phyloP scores from a whole-genome alignment of 2,888 invertebrate species.

The Lasioglossum zephyrum region DNA sequence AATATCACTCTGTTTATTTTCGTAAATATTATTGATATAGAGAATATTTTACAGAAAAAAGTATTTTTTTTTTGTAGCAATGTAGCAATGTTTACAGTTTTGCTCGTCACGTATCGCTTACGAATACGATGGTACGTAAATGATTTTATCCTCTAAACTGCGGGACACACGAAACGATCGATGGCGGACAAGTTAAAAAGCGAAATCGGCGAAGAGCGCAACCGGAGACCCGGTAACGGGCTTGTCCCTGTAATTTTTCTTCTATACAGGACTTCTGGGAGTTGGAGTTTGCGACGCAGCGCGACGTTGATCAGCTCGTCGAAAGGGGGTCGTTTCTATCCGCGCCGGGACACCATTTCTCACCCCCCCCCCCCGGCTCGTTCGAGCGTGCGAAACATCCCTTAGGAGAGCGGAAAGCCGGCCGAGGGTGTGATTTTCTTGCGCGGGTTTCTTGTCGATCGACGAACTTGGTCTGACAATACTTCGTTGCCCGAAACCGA shows the following conservation, averaged over 20 bases:
- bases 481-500: background rate
- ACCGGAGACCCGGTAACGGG: constrained; percentile 5
- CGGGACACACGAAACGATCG: background rate
- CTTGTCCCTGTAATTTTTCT: constrained; percentile 17
- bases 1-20: no score
- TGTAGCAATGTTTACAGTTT: no score
- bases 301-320: constrained; percentile 27
- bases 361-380: constrained; percentile 6
- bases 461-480: constrained; percentile 1
- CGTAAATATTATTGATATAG: no score
- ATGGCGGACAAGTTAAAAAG: background rate
- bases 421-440: background rate
- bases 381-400: constrained; percentile 21
- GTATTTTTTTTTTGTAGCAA: no score
- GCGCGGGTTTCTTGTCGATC: background rate
- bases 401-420: background rate
- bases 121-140: background rate
- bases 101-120: no score
- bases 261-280: constrained; percentile 24
- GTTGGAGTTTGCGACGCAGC: constrained; percentile 13
- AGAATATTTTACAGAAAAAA: no score
- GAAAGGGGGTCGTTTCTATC: constrained; percentile 27
- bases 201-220: background rate
- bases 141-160: background rate
- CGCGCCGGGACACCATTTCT: constrained; percentile 7